Base-by-base conservation (phyloP, 2,888 invertebrate genomes). In the Rotaria macrura region DNA sequence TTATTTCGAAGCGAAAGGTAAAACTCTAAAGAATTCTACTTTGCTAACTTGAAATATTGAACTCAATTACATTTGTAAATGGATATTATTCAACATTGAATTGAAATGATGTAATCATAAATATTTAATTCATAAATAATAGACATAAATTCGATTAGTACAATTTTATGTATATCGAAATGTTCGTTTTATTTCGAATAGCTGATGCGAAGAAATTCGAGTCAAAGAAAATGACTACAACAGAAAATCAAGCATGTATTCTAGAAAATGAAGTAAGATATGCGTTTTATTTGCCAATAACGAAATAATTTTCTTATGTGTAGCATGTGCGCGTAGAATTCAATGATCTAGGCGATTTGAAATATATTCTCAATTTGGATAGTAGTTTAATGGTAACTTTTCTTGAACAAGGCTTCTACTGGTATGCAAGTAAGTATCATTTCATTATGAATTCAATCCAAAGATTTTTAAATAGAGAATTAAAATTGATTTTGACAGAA, bases 241-340 rank as follows among this genome's bases (percentile, higher is more conserved):
- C 79, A 4, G 12, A 7, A 79, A 79, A 79, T 40, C 25, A 79
- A 79, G 79, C 79, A 43, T 79, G 79, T 40, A 40, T 79, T 40
- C 79, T 79, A 43, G 43, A 79, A 25, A 79, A 79, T 14, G 79
- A 79, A 79, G 79, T 79, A 79, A 25, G n/a, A 79, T 12, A 79
- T 79, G 7, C 34, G 40, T 25, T 79, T 34, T 20, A 72, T 79
- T 10, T n/a, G 7, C 43, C 10, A 40, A 43, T 1, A 14, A 1
- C 43, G 25, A 25, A 79, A n/a, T 9, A 25, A 10, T 23, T 79
- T 79, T 20, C n/a, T 79, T 25, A 40, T 79, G 25, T 20, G 43
- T 79, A 79, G 79, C 43, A n/a, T 79, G 40, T 79, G 5, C 79
- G 79, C 43, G 43, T 79, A 9, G 79, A 43, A 79, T 79, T 79